Evolutionary conservation across 2,113 vertebrate genomes (phyloP), one percentile per base, ranked within the genome.

Genomic region (Tauraco erythrolophus): DNA sequence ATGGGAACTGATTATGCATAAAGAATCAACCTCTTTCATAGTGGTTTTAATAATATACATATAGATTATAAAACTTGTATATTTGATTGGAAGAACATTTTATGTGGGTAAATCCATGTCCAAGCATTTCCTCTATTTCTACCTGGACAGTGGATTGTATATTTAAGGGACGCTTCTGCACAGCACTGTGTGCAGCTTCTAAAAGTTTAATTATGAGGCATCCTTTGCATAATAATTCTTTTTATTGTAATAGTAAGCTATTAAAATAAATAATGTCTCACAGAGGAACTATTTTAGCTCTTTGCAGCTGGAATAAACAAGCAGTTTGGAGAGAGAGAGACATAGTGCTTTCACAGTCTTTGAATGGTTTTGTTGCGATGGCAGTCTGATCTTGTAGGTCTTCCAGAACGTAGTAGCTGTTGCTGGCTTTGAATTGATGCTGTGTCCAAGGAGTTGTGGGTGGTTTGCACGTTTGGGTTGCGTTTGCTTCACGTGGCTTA

Each of bases 1-100:
- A 65, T 96, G 86, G 95, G 80, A 98, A 97, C 96, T 97, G 97
- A 98, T 98, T 98, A 98, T 95, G 95, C 50, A n/a, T 94, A 96
- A 97, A 96, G 95, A 98, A 94, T 78, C 65, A 22, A 88, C 56
- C 72, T 86, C 90, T 98, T 97, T 96, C 83, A 54, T 97, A 96
- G 97, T 64, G 94, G 83, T 96, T 94, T 97, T 96, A 96, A 96
- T 93, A 96, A 92, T 94, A 93, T 94, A 95, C 88, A 85, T 97
- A 95, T 95, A 97, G 84, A 95, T 98, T 97, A 88, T 96, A 95
- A 97, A 98, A 98, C 50, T 92, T 95, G 91, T 87, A 97, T 87
- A 92, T 71, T 86, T 24, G 23, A 84, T 88, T 95, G 92, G 95
- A 96, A 93, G 85, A 97, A 84, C 84, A 84, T 82, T 96, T 96